Evolutionary conservation across 1,140 invertebrate genomes (phyloP).

Genomic region (Gonioctena quinquepunctata): DNA sequence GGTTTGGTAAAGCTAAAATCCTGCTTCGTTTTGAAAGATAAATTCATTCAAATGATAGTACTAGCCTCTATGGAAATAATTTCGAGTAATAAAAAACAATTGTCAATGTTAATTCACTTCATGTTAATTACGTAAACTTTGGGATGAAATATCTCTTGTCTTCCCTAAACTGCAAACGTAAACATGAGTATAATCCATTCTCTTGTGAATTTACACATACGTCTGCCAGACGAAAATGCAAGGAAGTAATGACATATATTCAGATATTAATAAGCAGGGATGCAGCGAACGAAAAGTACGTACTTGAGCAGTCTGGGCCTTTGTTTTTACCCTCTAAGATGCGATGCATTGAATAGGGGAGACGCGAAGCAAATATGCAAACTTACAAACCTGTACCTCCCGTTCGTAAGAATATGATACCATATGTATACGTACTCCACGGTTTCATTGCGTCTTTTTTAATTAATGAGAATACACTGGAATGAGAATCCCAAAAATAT

Average conservation of each 20-base stretch:
- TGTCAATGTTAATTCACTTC: no score
- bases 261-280: constrained; percentile 44
- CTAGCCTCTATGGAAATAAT: no score
- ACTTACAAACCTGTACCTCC: constrained; percentile 16
- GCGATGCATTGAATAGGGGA: constrained; percentile 40
- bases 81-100: no score
- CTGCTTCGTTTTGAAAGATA: no score
- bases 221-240: not conserved
- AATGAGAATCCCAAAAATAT: not conserved
- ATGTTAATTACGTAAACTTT: no score
- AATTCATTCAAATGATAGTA: no score
- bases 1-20: no score
- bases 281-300: constrained; percentile 30
- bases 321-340: constrained; percentile 46
- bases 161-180: no score
- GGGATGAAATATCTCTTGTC: no score
- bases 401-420: constrained; percentile 36
- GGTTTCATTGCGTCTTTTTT: constrained; percentile 35
- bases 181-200: no score
- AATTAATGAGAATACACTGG: constrained; percentile 28
- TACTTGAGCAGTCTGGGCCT: constrained; percentile 45
- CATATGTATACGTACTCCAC: constrained; percentile 31
- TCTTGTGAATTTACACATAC: no score
- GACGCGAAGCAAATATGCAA: constrained; percentile 37
- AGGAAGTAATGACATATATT: constrained; percentile 35